Evolutionary conservation across 2,113 vertebrate species (phyloP).

Genomic region (Nothobranchius kuhntae): DNA sequence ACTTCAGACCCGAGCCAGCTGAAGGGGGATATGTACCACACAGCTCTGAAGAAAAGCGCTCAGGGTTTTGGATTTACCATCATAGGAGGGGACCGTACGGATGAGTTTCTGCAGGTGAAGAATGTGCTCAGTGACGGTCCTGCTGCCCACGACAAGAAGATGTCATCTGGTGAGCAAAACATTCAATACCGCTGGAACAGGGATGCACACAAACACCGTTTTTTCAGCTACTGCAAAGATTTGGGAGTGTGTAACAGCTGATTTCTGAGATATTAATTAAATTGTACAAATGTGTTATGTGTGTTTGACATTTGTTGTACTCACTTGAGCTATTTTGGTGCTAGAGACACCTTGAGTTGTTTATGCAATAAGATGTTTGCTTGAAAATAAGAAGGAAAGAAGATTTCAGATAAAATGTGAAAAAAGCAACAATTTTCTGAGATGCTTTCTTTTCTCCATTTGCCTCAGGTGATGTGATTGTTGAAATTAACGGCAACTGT

Average conservation of each 20-base stretch:
- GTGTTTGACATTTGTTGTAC: no score
- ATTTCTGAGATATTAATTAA: no score
- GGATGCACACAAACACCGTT: no score
- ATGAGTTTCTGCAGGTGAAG: constrained; percentile 97
- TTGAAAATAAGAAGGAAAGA: constrained; percentile 27
- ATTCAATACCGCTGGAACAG: no score
- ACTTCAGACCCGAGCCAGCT: constrained; percentile 91
- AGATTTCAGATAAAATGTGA: constrained; percentile 29
- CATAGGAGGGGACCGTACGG: constrained; percentile 93
- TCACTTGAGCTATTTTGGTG: constrained; percentile 3
- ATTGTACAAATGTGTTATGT: no score
- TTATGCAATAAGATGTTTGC: constrained; percentile 10
- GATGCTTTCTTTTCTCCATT: constrained; percentile 9
- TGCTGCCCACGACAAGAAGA: constrained; percentile 93
- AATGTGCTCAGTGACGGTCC: constrained; percentile 94
- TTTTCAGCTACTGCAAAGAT: no score
- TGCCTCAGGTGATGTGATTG: constrained; percentile 91
- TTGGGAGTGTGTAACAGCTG: no score
- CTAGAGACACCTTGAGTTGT: constrained; percentile 22
- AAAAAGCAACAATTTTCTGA: constrained; percentile 12
- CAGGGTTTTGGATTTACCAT: constrained; percentile 98
- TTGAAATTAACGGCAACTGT: constrained; percentile 93
- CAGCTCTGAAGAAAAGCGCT: constrained; percentile 88
- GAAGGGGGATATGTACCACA: constrained; percentile 88
- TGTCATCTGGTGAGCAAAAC: constrained; percentile 85